phyloP scores from a whole-genome alignment of 2,113 vertebrate species.

The Xerus inauris region DNA sequence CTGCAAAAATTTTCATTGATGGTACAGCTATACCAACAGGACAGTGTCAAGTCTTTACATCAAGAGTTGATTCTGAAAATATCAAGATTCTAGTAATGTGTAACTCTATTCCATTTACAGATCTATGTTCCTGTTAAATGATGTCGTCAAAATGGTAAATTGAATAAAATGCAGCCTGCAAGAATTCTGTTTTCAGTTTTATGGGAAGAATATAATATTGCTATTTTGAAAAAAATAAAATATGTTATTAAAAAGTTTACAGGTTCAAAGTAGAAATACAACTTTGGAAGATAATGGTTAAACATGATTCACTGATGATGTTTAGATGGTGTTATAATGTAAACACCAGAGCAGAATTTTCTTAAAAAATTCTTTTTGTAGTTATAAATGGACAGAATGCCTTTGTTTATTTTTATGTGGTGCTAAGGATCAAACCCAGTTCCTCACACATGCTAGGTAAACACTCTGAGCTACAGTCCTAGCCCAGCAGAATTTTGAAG shows the following conservation, averaged over 20 bases:
- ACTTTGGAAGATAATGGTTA: background rate
- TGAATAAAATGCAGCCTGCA: background rate
- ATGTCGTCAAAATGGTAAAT: background rate
- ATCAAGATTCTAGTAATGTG: background rate
- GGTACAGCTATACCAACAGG: background rate
- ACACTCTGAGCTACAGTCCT: too few species aligned
- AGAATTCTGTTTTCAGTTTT: background rate
- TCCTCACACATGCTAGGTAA: too few species aligned
- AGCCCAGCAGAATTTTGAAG: background rate
- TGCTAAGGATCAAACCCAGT: too few species aligned
- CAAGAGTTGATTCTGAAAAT: background rate
- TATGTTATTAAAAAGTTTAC: background rate
- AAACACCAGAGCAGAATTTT: background rate
- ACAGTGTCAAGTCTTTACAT: background rate
- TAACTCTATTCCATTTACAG: background rate
- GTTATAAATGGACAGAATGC: too few species aligned
- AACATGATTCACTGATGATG: background rate
- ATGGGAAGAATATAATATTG: background rate
- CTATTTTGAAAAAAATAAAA: background rate
- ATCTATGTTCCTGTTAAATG: background rate
- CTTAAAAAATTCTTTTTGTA: too few species aligned
- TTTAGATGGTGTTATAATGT: background rate
- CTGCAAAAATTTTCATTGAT: background rate
- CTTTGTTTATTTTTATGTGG: too few species aligned
- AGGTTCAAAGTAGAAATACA: background rate